Percentiles rank a stretch among this genome's conserved stretches.
Evolutionary conservation across 2,113 vertebrate genomes (phyloP).

Genomic region (Fulica atra): DNA sequence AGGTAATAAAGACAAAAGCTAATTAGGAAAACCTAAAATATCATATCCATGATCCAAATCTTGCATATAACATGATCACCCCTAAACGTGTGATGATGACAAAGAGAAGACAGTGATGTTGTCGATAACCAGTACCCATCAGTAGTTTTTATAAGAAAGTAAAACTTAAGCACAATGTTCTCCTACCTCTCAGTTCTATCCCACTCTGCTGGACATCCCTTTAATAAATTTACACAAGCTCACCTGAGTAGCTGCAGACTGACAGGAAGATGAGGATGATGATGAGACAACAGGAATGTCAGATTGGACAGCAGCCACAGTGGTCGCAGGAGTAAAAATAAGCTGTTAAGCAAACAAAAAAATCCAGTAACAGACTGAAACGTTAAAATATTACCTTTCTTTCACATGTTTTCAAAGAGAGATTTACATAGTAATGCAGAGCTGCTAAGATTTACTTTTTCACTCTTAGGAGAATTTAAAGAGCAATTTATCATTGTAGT

Average conservation of each 20-base stretch:
- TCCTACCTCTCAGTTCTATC: not conserved
- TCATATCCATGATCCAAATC: not conserved
- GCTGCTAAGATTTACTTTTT: not conserved
- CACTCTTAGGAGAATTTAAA: not conserved
- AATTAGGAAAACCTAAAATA: not conserved
- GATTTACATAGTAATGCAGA: not conserved
- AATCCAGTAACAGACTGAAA: not conserved
- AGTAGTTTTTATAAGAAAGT: not conserved
- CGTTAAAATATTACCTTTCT: too few relatives aligned
- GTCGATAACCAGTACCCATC: not conserved
- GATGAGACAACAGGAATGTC: constrained; percentile 89
- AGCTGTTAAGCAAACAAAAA: constrained; percentile 79
- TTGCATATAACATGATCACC: not conserved
- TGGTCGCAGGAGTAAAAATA: constrained; percentile 92
- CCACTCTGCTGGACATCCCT: not conserved
- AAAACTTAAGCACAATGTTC: not conserved
- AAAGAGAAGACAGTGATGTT: not conserved
- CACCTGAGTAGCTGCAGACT: constrained; percentile 89
- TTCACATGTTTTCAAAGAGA: not conserved
- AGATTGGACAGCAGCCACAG: constrained; percentile 90
- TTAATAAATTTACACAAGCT: constrained; percentile 34
- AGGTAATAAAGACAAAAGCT: not conserved
- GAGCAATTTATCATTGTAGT: not conserved
- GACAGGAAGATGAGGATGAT: constrained; percentile 81
- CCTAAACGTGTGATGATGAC: not conserved